Evolutionary conservation across 2,113 vertebrate species (phyloP).

Genomic region (Nymphicus hollandicus): DNA sequence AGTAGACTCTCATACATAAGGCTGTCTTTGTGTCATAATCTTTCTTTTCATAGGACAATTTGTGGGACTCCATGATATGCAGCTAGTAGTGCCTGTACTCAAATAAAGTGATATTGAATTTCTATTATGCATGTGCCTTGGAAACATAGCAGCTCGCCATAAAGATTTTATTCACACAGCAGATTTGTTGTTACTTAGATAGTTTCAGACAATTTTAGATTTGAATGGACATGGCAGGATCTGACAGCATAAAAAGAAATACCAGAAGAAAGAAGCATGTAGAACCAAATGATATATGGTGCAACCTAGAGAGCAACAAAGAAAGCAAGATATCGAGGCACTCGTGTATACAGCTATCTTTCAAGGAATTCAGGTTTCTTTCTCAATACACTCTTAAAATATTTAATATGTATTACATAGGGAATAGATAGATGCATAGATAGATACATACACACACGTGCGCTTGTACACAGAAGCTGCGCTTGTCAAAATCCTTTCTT

Average conservation of each 20-base stretch:
- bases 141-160: constrained; percentile 77
- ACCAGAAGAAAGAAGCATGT: constrained; percentile 68
- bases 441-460: neutral
- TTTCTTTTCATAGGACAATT: constrained; percentile 73
- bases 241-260: constrained; percentile 76
- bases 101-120: constrained; percentile 78
- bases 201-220: constrained; percentile 79
- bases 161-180: constrained; percentile 81
- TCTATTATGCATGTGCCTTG: constrained; percentile 79
- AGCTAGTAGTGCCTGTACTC: constrained; percentile 63
- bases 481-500: constrained; percentile 55
- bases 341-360: constrained; percentile 62
- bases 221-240: constrained; percentile 79
- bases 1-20: constrained; percentile 23
- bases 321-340: constrained; percentile 53
- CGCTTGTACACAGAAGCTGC: constrained; percentile 11
- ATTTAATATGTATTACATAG: constrained; percentile 50
- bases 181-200: constrained; percentile 82
- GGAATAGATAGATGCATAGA: constrained; percentile 58
- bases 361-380: constrained; percentile 57
- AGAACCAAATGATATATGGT: constrained; percentile 74
- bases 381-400: constrained; percentile 59
- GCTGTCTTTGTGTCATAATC: constrained; percentile 68
- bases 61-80: constrained; percentile 73
- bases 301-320: constrained; percentile 66